Conservation (phyloP, 2,113 vertebrate genomes). For the Alethe diademata region DNA sequence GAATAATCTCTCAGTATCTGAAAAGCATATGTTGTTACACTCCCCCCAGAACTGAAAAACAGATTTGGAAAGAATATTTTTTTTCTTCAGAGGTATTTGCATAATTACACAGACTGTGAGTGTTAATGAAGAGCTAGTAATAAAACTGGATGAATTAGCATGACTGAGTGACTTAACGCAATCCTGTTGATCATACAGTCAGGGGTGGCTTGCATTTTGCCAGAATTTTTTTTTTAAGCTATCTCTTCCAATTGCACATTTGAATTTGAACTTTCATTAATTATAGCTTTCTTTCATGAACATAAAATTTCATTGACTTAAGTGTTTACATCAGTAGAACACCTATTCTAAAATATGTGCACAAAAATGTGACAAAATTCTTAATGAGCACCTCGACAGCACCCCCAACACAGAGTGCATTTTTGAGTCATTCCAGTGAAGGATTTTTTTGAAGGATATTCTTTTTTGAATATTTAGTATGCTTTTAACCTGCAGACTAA, state of each 20-base stretch:
- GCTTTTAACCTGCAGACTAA: neutral
- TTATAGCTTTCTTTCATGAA: slow-evolving; percentile 60
- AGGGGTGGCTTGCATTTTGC: slow-evolving; percentile 34
- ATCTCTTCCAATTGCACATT: slow-evolving; percentile 57
- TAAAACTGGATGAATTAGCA: slow-evolving; percentile 69
- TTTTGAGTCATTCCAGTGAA: neutral
- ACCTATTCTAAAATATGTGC: slow-evolving; percentile 64
- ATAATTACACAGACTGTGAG: slow-evolving; percentile 57
- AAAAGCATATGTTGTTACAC: neutral
- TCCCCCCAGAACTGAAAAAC: neutral
- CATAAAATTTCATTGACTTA: slow-evolving; percentile 63
- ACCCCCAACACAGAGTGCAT: neutral
- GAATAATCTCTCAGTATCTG: neutral
- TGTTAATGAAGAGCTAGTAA: slow-evolving; percentile 67
- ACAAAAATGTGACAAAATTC: slow-evolving; percentile 52
- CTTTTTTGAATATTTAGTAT: neutral
- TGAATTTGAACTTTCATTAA: slow-evolving; percentile 72
- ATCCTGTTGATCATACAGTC: slow-evolving; percentile 60
- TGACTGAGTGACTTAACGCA: slow-evolving; percentile 67
- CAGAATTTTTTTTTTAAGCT: neutral
- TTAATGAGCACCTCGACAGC: neutral
- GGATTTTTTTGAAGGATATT: neutral
- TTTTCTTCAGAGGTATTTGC: slow-evolving; percentile 34
- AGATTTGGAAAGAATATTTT: neutral
- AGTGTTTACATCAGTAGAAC: slow-evolving; percentile 68